phyloP scores from a whole-genome alignment of 2,113 vertebrate genomes.

The Halcyon senegalensis region DNA sequence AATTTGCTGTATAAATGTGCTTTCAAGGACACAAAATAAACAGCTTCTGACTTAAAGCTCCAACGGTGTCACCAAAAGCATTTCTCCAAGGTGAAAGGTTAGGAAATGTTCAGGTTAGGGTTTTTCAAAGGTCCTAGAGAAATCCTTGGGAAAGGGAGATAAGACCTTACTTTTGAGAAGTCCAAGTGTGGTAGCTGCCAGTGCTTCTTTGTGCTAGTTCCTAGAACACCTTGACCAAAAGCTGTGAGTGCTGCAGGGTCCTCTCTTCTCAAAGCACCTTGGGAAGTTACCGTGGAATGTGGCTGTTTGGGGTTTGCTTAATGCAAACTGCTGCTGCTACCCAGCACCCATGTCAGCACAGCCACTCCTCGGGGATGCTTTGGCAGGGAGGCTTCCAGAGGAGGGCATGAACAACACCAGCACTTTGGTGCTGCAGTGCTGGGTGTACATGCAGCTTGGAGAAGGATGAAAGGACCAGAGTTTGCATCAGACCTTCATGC shows the following conservation, averaged over 20 bases:
- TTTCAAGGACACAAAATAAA: background rate
- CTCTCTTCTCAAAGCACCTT: background rate
- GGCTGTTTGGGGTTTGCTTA: background rate
- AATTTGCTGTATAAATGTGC: background rate
- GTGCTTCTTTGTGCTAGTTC: background rate
- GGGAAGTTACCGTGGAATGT: background rate
- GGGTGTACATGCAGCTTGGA: background rate
- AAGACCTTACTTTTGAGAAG: background rate
- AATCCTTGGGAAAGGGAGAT: background rate
- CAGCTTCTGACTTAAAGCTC: background rate
- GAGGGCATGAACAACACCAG: background rate
- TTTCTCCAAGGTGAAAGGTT: background rate
- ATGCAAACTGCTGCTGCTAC: background rate
- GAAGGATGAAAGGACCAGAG: background rate
- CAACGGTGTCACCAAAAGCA: background rate
- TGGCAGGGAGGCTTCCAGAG: background rate
- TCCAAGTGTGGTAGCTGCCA: background rate
- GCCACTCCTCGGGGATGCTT: accelerated
- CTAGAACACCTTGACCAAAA: background rate
- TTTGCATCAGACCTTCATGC: background rate
- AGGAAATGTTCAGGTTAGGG: background rate
- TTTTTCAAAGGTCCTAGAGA: background rate
- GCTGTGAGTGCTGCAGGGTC: background rate
- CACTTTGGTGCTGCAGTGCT: background rate
- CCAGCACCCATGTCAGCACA: accelerated